Percentiles rank a stretch among this genome's conserved stretches.
Conservation (phyloP, 2,113 vertebrate species). For the Vidua macroura region DNA sequence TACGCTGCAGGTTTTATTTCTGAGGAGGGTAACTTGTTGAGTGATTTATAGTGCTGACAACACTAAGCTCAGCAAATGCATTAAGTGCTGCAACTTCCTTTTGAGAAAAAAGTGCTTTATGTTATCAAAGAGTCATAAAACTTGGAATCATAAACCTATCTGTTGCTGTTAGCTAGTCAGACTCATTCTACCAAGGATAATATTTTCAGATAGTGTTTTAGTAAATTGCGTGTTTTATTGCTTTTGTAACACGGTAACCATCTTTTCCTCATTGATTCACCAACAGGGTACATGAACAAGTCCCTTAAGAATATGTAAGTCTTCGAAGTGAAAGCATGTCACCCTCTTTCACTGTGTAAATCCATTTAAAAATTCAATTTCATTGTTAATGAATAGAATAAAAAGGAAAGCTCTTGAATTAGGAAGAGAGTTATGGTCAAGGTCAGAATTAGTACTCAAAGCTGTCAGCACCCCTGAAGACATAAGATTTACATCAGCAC, state of each 20-base stretch:
- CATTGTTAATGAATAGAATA: not conserved
- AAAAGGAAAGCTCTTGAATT: not conserved
- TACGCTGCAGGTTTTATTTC: not conserved
- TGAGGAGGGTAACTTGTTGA: not conserved
- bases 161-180: constrained; percentile 42
- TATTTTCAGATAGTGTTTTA: constrained; percentile 18
- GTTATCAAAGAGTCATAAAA: constrained; percentile 37
- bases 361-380: not conserved
- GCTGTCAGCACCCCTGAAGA: not conserved
- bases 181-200: constrained; percentile 38
- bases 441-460: not conserved
- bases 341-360: not conserved
- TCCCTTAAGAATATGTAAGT: not conserved
- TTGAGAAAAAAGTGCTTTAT: constrained; percentile 3
- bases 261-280: not conserved
- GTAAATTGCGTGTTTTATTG: constrained; percentile 42
- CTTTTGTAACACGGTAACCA: not conserved
- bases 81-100: not conserved
- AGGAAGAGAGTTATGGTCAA: not conserved
- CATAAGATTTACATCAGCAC: not conserved
- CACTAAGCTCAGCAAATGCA: not conserved
- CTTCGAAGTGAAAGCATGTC: not conserved
- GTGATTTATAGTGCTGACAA: constrained; percentile 25
- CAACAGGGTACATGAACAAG: not conserved
- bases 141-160: constrained; percentile 17